phyloP scores from a whole-genome alignment of 1,140 invertebrate species.

The Pseudomyrmex sp. region DNA sequence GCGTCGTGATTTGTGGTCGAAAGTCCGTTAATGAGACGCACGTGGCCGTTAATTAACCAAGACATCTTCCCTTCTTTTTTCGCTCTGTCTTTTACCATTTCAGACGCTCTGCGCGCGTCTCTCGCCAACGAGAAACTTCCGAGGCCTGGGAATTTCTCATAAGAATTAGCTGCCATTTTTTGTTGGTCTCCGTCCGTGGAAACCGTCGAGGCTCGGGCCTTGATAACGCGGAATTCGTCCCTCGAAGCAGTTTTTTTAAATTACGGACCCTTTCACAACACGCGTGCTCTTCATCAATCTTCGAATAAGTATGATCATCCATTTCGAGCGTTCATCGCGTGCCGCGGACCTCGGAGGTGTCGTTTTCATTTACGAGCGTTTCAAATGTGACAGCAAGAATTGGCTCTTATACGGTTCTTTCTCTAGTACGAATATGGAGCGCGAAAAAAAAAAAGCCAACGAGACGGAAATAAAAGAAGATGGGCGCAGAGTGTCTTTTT shows the following conservation, averaged over 20 bases:
- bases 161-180: slow-evolving; percentile 61
- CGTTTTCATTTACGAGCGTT: not conserved
- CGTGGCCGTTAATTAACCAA: slow-evolving; percentile 76
- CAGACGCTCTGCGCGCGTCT: not conserved
- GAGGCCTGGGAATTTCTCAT: slow-evolving; percentile 28
- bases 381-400: slow-evolving; percentile 27
- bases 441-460: not conserved
- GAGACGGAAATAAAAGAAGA: slow-evolving; percentile 22
- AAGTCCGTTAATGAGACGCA: slow-evolving; percentile 78
- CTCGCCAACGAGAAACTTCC: not conserved
- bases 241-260: slow-evolving; percentile 66
- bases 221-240: slow-evolving; percentile 57
- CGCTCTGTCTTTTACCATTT: slow-evolving; percentile 18
- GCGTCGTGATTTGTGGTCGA: slow-evolving; percentile 74
- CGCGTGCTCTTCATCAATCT: slow-evolving; percentile 64
- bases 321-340: slow-evolving; percentile 9
- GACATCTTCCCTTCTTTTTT: slow-evolving; percentile 52
- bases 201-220: slow-evolving; percentile 19
- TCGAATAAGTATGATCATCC: slow-evolving; percentile 54
- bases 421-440: no score
- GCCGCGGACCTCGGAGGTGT: slow-evolving; percentile 8
- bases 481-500: not conserved
- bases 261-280: slow-evolving; percentile 48
- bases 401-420: slow-evolving; percentile 17
- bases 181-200: slow-evolving; percentile 18